Evolutionary conservation across 2,113 vertebrate species (phyloP).

Genomic region (Tympanuchus pallidicinctus): DNA sequence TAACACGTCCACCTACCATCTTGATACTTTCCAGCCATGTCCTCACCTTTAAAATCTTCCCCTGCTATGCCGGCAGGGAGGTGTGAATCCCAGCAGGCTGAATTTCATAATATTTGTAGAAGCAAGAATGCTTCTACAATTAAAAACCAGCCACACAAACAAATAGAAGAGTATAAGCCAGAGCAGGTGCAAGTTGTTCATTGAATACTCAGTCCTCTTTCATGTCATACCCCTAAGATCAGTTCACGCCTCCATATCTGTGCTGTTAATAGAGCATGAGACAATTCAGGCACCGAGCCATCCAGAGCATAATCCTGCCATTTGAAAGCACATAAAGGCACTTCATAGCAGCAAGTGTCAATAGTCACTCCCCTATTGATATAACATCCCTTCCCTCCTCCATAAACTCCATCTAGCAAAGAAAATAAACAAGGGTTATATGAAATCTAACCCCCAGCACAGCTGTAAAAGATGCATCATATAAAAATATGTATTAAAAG

Average conservation of each 20-base stretch:
- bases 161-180: not conserved
- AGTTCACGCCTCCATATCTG: not conserved
- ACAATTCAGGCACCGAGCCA: not conserved
- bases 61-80: not conserved
- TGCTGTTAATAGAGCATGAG: slow-evolving; percentile 53
- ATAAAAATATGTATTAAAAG: not conserved
- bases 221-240: not conserved
- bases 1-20: not conserved
- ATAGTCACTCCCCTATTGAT: slow-evolving; percentile 66
- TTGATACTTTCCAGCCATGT: not conserved
- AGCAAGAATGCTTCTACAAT: not conserved
- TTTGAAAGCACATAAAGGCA: slow-evolving; percentile 65
- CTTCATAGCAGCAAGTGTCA: slow-evolving; percentile 67
- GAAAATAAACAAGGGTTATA: slow-evolving; percentile 44
- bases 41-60: not conserved
- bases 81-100: not conserved
- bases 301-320: slow-evolving; percentile 43
- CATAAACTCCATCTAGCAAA: slow-evolving; percentile 38
- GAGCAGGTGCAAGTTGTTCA: not conserved
- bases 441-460: slow-evolving; percentile 24
- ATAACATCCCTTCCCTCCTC: slow-evolving; percentile 50
- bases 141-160: not conserved
- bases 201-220: not conserved
- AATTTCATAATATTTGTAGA: accelerated
- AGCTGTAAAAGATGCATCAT: not conserved